Percentiles rank a stretch among this genome's conserved stretches.
phyloP scores from a whole-genome alignment of 2,888 invertebrate genomes.

The Aphelenchoides bicaudatus region DNA sequence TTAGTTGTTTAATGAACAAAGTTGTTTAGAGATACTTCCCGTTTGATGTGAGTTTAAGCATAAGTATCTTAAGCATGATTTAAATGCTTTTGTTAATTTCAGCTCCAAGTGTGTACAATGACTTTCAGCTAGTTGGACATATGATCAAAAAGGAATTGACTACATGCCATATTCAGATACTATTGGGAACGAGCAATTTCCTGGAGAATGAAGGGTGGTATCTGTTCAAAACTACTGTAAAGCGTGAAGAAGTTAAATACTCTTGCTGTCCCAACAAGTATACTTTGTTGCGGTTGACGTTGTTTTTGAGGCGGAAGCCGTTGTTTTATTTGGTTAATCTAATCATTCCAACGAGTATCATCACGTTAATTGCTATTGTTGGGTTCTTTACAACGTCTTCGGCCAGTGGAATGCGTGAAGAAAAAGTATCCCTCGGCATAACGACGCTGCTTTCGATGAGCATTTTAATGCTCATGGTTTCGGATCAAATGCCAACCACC shows the following conservation, averaged over 20 bases:
- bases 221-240: conserved; percentile 48
- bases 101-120: conserved; percentile 57
- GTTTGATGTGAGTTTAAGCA: conserved; percentile 37
- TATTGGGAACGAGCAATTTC: conserved; percentile 55
- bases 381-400: conserved; percentile 64
- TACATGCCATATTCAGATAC: conserved; percentile 54
- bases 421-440: conserved; percentile 64
- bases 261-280: conserved; percentile 59
- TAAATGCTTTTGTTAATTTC: no score
- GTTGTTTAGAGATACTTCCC: conserved; percentile 41
- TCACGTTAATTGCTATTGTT: conserved; percentile 58
- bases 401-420: conserved; percentile 61
- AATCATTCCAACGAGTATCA: conserved; percentile 59
- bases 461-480: conserved; percentile 63
- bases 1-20: background rate
- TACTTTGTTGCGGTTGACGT: conserved; percentile 54
- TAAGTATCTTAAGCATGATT: background rate
- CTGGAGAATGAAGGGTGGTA: conserved; percentile 60
- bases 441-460: conserved; percentile 64
- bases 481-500: conserved; percentile 65
- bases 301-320: conserved; percentile 56
- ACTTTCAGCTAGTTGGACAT: conserved; percentile 57
- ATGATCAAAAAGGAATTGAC: conserved; percentile 59
- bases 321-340: conserved; percentile 59
- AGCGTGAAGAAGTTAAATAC: conserved; percentile 56